Base-by-base conservation (phyloP, 2,113 vertebrate genomes). In the Motacilla tschutschensis region DNA sequence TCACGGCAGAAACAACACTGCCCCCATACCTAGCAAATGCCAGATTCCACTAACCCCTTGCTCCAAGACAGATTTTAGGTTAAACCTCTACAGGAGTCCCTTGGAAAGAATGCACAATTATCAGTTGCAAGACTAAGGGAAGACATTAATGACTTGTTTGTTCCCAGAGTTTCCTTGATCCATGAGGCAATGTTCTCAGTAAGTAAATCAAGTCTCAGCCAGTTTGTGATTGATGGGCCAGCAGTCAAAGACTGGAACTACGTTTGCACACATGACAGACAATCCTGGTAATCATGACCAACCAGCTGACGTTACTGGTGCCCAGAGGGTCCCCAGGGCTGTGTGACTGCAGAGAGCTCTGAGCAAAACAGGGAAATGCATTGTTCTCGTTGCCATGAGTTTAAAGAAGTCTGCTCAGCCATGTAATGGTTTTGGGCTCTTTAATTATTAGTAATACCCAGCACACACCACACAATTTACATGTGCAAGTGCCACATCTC, bases 331-430 rank as follows among this genome's bases (percentile, higher is more conserved):
- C 93, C 90, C 50, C 85, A 72, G 89, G 89, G 93, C 77, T 88
- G 41, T 15, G 82, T 38, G 89, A 71, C 91, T 65, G 78, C 74
- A 90, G 47, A 89, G 59, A 86, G 69, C 79, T 65, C 81, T 78
- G 53, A 69, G 25, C 46, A 57, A 41, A 81, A 64, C 31, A 63
- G 44, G 55, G 47, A 62, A 70, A 62, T 15, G 20, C 10, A 35
- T 33, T 55, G 25, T 79, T 72, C 29, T 29, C 5, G 5, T 33
- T 72, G 41, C 46, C n/a, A 4, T 9, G 38, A 83, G 33, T 50
- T 95, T 91, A 94, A 97, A 96, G 88, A 95, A 96, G 76, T 79
- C 85, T 88, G 91, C 62, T 77, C 93, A 93, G 78, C 85, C 94
- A 88, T 9, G 59, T 58, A 88, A 88, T 14, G 4, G 70, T 95